A percentile compares a stretch with the other conserved stretches of the same genome.
phyloP scores from a whole-genome alignment of 2,888 invertebrate species.

The Mongoloraphidia duomilia region DNA sequence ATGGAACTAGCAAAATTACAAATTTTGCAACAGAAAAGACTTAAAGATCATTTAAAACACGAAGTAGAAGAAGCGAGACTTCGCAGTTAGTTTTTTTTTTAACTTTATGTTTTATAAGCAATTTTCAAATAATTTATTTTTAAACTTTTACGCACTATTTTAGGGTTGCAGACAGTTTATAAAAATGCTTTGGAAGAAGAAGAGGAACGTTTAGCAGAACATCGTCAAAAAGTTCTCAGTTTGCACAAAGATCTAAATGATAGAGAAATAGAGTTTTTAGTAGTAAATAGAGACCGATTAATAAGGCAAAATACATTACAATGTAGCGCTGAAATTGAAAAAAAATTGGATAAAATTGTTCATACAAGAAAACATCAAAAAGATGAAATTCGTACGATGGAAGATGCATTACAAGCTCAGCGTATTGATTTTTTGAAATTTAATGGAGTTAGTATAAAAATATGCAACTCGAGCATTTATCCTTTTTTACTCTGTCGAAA shows the following conservation, averaged over 20 bases:
- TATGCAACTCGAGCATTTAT: neutral
- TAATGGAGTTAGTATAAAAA: conserved; percentile 8
- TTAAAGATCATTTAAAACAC: conserved; percentile 13
- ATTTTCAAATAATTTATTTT: neutral
- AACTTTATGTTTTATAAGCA: neutral
- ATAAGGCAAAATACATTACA: conserved; percentile 8
- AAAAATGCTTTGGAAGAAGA: conserved; percentile 15
- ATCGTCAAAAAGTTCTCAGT: conserved; percentile 7
- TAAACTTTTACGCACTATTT: neutral
- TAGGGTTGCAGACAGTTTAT: conserved; percentile 2
- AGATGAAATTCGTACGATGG: conserved; percentile 14
- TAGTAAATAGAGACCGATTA: conserved; percentile 15
- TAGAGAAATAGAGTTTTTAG: conserved; percentile 20
- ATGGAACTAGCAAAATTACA: conserved; percentile 11
- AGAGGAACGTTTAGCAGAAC: conserved; percentile 16
- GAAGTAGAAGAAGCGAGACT: conserved; percentile 20
- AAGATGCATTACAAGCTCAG: conserved; percentile 19
- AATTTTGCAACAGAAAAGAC: conserved; percentile 12
- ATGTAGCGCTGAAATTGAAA: conserved; percentile 14
- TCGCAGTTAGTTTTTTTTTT: conserved; percentile 17
- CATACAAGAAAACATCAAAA: conserved; percentile 12
- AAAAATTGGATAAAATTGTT: conserved; percentile 16
- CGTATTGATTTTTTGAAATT: conserved; percentile 21
- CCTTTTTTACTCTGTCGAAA: no score
- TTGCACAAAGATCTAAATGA: conserved; percentile 19